phyloP scores from a whole-genome alignment of 2,888 invertebrate species.

The Ligdia adustata region DNA sequence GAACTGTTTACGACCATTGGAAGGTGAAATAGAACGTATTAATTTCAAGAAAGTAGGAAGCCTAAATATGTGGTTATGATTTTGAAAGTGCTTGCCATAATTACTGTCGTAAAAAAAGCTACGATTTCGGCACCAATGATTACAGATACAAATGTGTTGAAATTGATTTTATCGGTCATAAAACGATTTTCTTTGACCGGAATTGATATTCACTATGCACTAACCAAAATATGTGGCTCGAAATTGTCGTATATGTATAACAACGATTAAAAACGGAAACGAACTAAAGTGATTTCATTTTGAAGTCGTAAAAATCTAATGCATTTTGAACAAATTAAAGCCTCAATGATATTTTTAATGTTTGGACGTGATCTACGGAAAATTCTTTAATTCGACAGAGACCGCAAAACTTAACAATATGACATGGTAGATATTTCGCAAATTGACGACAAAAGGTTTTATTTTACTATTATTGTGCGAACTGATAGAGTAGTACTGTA shows the following conservation, averaged over 20 bases:
- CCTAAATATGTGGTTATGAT: slow-evolving; percentile 21
- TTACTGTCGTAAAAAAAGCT: slow-evolving; percentile 11
- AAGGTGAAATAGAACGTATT: slow-evolving; percentile 14
- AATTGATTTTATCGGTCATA: slow-evolving; percentile 22
- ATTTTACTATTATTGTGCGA: too few species aligned
- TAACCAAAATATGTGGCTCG: slow-evolving; percentile 9
- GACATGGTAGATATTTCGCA: too few species aligned
- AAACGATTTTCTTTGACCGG: slow-evolving; percentile 19
- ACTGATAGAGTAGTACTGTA: too few species aligned
- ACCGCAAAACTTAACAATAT: too few species aligned
- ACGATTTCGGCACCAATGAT: slow-evolving; percentile 19
- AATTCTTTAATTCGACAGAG: too few species aligned
- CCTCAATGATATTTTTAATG: too few species aligned
- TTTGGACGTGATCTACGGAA: too few species aligned
- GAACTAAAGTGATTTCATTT: slow-evolving; percentile 8
- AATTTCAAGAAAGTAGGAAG: slow-evolving; percentile 16
- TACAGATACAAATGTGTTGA: slow-evolving; percentile 21
- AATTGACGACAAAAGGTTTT: too few species aligned
- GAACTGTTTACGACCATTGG: slow-evolving; percentile 7
- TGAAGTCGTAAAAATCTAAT: slow-evolving; percentile 6
- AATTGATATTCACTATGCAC: slow-evolving; percentile 12
- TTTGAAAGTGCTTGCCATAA: slow-evolving; percentile 21
- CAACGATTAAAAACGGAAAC: slow-evolving; percentile 8
- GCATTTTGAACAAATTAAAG: neutral
- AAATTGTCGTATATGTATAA: slow-evolving; percentile 19